Base-by-base conservation (phyloP, 2,797 vertebrate species). In the Lateolabrax maculatus region DNA sequence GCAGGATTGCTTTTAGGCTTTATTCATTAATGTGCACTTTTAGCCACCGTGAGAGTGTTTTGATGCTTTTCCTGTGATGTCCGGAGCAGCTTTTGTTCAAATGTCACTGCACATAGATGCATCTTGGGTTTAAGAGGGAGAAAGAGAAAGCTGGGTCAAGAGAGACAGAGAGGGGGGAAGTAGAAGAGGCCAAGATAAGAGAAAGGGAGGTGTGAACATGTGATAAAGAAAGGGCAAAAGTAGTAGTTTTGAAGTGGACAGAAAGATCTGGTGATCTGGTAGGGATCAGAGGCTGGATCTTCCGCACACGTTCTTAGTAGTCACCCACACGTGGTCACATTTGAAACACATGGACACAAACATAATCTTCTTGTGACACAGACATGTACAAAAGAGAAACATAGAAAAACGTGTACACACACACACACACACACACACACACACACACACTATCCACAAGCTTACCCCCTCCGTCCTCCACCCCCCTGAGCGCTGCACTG, bases 401-500 rank as follows among this genome's bases (percentile, higher is more conserved):
- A 72, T 9, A 71, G 55, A 71, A 86, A 91, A 86, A 81, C 39
- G 37, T 78, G 72, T 74, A 64, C 44, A 81, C 70, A 70, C 31
- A 77, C 74, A 75, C 69, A 49, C 60, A 52, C 61, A 49, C 68
- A 82, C 57, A 67, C 63, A 71, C 64, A 71, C n/a, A n/a, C n/a
- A 64, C 44, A 81, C 70, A 70, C 71, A 63, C 72, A 63, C 84
- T 39, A 48, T 77, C 61, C 66, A 71, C 75, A 37, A 83, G 87
- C 86, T 84, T 67, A 63, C 88, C 87, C 87, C 86, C 77, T 76
- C 71, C 13, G 46, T 75, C 80, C 71, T 60, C 69, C 71, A 77
- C 84, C 86, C 79, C 89, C 85, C 64, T 80, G 88, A 83, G 90
- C 76, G 86, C 87, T 86, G 73, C 90, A 93, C 90, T 92, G 93